Evolutionary conservation across 2,113 vertebrate genomes (phyloP).

Genomic region (Charadrius vociferus): DNA sequence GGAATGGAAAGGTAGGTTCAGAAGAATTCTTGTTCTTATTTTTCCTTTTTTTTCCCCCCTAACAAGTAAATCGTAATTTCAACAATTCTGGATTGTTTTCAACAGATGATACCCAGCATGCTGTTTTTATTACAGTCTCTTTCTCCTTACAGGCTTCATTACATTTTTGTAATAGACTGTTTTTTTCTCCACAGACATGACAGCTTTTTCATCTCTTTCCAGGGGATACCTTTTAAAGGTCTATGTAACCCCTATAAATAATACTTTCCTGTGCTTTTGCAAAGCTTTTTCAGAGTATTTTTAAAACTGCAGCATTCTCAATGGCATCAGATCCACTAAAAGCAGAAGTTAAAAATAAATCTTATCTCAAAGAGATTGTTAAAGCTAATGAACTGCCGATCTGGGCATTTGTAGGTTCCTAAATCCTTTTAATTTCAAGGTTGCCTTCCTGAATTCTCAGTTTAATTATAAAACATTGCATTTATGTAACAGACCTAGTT

Average conservation of each 20-base stretch:
- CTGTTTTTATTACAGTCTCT: not conserved
- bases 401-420: not conserved
- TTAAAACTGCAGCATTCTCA: not conserved
- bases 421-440: not conserved
- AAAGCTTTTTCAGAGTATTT: not conserved
- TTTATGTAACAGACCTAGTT: not conserved
- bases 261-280: not conserved
- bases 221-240: not conserved
- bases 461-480: not conserved
- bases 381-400: not conserved
- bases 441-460: not conserved
- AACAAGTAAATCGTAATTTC: not conserved
- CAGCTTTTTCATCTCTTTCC: not conserved
- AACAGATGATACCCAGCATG: not conserved
- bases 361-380: not conserved
- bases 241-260: not conserved
- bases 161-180: not conserved
- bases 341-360: not conserved
- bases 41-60: not conserved
- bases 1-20: not conserved
- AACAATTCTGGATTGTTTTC: not conserved
- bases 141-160: not conserved
- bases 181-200: not conserved
- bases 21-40: not conserved
- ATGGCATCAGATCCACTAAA: not conserved